A percentile compares a stretch with the other conserved stretches of the same genome.
Evolutionary conservation across 2,888 invertebrate species (phyloP).

Genomic region (Mimas tiliae): DNA sequence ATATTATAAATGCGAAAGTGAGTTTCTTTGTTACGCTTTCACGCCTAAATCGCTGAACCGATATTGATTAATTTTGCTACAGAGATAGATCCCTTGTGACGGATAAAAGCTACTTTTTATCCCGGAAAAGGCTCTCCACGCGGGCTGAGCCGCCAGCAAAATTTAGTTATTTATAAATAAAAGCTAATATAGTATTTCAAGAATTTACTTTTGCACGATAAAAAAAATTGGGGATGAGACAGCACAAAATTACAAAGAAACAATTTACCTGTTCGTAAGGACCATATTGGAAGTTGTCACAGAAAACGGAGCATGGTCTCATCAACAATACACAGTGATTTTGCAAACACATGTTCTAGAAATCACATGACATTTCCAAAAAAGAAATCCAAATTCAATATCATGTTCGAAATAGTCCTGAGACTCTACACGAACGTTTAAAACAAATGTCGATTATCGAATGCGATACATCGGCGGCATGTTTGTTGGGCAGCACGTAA

Average conservation of each 20-base stretch:
- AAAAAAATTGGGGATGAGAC: neutral
- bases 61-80: too few relatives aligned
- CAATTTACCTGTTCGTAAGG: neutral
- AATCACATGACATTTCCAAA: neutral
- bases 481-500: constrained; percentile 37
- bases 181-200: neutral
- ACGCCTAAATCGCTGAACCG: too few relatives aligned
- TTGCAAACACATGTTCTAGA: neutral
- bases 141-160: too few relatives aligned
- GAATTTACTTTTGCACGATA: neutral
- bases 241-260: neutral
- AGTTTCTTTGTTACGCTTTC: too few relatives aligned
- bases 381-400: neutral
- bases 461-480: constrained; percentile 39
- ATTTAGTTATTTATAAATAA: too few relatives aligned
- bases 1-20: too few relatives aligned
- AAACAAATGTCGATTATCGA: constrained; percentile 21
- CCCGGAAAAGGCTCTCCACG: too few relatives aligned
- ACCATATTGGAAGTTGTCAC: constrained; percentile 2
- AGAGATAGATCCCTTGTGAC: too few relatives aligned
- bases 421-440: constrained; percentile 15
- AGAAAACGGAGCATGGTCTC: neutral
- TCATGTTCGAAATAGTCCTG: neutral
- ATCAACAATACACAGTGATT: neutral
- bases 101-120: too few relatives aligned